phyloP scores from a whole-genome alignment of 2,113 vertebrate genomes.

The Mus spicilegus region DNA sequence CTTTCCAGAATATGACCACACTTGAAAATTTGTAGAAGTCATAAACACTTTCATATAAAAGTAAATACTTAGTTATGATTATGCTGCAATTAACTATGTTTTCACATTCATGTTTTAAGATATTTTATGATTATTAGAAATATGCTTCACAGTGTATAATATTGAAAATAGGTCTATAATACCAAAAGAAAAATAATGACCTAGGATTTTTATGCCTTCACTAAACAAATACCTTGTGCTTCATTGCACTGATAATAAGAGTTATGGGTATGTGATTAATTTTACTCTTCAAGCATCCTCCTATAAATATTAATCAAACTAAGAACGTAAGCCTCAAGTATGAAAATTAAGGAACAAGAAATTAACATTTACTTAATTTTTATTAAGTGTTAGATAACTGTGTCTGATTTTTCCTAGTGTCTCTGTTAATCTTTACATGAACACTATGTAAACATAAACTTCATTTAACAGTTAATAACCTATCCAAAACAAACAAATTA shows the following conservation, averaged over 20 bases:
- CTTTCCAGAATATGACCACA: background rate
- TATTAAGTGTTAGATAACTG: background rate
- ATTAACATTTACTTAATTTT: conserved; percentile 34
- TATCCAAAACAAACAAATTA: background rate
- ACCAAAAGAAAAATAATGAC: conserved; percentile 1
- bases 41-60: background rate
- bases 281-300: conserved; percentile 49
- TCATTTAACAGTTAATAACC: background rate
- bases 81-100: background rate
- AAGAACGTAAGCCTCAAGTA: background rate
- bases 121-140: conserved; percentile 5
- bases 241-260: conserved; percentile 69
- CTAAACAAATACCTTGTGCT: conserved; percentile 58
- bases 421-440: background rate
- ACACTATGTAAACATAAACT: background rate
- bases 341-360: conserved; percentile 50
- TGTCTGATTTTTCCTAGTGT: background rate
- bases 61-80: background rate
- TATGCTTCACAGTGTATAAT: background rate
- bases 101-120: background rate
- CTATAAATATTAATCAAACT: conserved; percentile 75
- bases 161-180: background rate
- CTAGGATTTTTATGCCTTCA: conserved; percentile 33
- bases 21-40: background rate
- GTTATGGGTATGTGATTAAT: conserved; percentile 68